Base-by-base conservation (phyloP, 2,113 vertebrate genomes). In the Colossoma macropomum region DNA sequence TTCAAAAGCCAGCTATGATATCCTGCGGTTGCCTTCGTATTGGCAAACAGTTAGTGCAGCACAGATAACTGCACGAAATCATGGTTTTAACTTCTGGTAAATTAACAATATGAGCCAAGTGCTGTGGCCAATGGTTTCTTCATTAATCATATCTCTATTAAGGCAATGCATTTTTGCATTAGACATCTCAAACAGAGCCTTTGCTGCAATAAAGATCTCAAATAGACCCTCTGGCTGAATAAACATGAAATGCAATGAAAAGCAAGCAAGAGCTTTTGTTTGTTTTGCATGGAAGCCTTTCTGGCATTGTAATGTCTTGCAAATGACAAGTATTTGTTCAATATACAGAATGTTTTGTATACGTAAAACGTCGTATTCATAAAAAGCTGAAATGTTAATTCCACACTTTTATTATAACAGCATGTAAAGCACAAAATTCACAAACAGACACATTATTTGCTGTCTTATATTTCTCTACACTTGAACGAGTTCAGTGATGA, bases 1-100 rank as follows among this genome's bases (percentile, higher is more conserved):
- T 78, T 82, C n/a, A 82, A 76, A 85, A 79, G 66, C 54, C 59
- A 69, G 72, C 32, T 69, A 56, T 80, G 83, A 83, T 80, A 85
- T 62, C 45, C 73, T 56, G 81, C 74, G 28, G 66, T 73, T 75
- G 68, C 75, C 65, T 34, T 71, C 76, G 75, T 62, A 52, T 32
- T n/a, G 60, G 71, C 80, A 52, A 66, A 71, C 70, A 78, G 70
- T 76, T 75, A 69, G 62, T 59, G 52, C 8, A 75, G 60, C 27
- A 41, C 27, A 81, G 28, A 75, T 70, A 73, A 56, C 16, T 73
- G 56, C 66, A 60, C 32, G 11, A 25, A 66, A 63, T n/a, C 32
- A 30, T 48, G 69, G 19, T 17, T 48, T 25, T 62, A 62, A 79
- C 23, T 41, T 69, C 28, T 16, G 25, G 32, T 8, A 59, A 70